These are phyloP conservation scores for Wasmannia auropunctata DNA, from an alignment of 1,140 invertebrate species.

Conservation along the genomic window DNA sequence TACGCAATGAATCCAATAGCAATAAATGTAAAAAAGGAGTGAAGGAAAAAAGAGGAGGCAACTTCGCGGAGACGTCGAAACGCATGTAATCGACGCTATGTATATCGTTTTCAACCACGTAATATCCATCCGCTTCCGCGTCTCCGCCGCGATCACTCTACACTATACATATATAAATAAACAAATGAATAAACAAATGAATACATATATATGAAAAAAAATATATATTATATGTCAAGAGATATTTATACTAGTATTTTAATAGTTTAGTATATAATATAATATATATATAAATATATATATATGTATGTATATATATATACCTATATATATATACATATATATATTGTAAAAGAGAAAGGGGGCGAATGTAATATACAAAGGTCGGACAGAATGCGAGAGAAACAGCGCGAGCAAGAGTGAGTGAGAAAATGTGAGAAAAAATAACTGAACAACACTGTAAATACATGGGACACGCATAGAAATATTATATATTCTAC, in stretches of 20 bases:
- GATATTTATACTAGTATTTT: slow-evolving; percentile 85
- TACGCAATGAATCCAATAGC: slow-evolving; percentile 84
- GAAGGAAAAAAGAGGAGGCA: slow-evolving; percentile 17
- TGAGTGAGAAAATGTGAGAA: slow-evolving; percentile 45
- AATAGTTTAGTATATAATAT: slow-evolving; percentile 81
- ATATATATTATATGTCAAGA: slow-evolving; percentile 79
- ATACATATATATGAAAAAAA: slow-evolving; percentile 66
- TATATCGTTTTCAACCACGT: slow-evolving; percentile 63
- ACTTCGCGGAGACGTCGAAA: slow-evolving; percentile 70
- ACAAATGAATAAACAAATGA: slow-evolving; percentile 69
- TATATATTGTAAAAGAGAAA: slow-evolving; percentile 63
- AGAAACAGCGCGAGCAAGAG: slow-evolving; percentile 56
- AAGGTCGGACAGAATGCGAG: slow-evolving; percentile 49
- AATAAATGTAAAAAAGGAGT: slow-evolving; percentile 79
- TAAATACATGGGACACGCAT: slow-evolving; percentile 80
- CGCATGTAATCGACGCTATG: slow-evolving; percentile 40
- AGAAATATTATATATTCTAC: slow-evolving; percentile 76
- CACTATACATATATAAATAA: slow-evolving; percentile 79
- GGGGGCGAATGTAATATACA: slow-evolving; percentile 73
- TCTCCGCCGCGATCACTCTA: slow-evolving; percentile 70
- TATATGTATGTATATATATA: slow-evolving; percentile 71
- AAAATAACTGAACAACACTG: slow-evolving; percentile 72
- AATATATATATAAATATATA: slow-evolving; percentile 72
- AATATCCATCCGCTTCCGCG: slow-evolving; percentile 66
- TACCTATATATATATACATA: slow-evolving; percentile 71